Conservation (phyloP, 2,888 invertebrate genomes). For the Drosophila falleni region DNA sequence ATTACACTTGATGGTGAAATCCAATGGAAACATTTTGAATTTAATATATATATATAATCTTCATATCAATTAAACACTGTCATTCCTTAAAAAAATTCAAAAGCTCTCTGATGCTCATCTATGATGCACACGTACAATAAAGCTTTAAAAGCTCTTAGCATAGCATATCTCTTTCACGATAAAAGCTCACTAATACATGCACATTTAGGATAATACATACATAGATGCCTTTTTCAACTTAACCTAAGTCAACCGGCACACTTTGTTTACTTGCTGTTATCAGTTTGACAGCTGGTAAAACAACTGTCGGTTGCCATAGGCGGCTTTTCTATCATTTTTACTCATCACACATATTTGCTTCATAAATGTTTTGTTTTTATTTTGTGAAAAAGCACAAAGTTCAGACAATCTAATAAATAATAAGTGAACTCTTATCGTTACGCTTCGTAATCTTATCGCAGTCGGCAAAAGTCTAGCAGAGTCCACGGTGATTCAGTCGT, state of each 20-base stretch:
- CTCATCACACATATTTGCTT: not conserved
- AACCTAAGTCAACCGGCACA: not conserved
- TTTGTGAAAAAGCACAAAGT: constrained; percentile 8
- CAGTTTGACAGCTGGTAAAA: constrained; percentile 1
- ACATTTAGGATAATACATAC: not conserved
- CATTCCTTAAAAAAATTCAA: too few relatives aligned
- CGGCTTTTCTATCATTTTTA: constrained; percentile 1
- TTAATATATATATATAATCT: not conserved
- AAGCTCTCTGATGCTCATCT: too few relatives aligned
- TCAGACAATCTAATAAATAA: not conserved
- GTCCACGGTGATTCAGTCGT: constrained; percentile 51
- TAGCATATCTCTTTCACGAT: not conserved
- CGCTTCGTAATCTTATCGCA: constrained; percentile 33
- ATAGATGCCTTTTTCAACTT: not conserved
- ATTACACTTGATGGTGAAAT: constrained; percentile 3
- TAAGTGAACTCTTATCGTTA: constrained; percentile 5
- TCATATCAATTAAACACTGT: too few relatives aligned
- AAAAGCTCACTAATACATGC: not conserved
- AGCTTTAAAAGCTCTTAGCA: not conserved
- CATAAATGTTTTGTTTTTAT: constrained; percentile 3
- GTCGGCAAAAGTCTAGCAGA: constrained; percentile 8
- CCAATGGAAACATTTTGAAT: not conserved
- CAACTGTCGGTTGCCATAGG: not conserved
- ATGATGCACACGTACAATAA: too few relatives aligned
- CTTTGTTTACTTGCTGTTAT: constrained; percentile 25